Evolutionary conservation across 2,113 vertebrate species (phyloP).

Genomic region (Cyrtonyx montezumae): DNA sequence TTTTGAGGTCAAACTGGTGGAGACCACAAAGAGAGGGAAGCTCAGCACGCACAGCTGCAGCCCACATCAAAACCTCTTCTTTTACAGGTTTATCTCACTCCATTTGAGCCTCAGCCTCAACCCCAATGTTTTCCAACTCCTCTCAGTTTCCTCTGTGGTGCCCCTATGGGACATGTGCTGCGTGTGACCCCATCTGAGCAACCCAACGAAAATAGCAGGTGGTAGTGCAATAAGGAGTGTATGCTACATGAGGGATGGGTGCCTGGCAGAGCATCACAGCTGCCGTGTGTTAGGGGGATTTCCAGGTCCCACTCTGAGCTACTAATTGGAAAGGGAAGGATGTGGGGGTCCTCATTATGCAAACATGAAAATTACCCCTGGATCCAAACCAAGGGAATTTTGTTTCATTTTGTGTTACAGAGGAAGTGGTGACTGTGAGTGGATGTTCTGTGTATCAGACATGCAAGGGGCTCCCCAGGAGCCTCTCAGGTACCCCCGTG

Average conservation of each 20-base stretch:
- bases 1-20: background rate
- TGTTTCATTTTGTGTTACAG: background rate
- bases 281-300: background rate
- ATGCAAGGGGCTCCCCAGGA: background rate
- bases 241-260: background rate
- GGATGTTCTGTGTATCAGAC: background rate
- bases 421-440: background rate
- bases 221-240: background rate
- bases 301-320: background rate
- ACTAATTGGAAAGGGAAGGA: background rate
- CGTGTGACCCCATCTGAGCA: background rate
- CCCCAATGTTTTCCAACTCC: background rate
- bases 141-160: fast-evolving
- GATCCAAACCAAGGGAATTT: background rate
- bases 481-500: background rate
- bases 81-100: background rate
- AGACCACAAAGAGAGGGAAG: background rate
- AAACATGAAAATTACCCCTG: background rate
- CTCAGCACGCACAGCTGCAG: background rate
- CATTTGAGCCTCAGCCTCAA: background rate
- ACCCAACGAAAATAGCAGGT: background rate
- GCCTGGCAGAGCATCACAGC: background rate
- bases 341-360: background rate
- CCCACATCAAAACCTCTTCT: background rate
- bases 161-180: background rate